Evolutionary conservation across 1,140 invertebrate genomes (phyloP), one percentile per base, ranked within the genome.

Genomic region (Atta texana): DNA sequence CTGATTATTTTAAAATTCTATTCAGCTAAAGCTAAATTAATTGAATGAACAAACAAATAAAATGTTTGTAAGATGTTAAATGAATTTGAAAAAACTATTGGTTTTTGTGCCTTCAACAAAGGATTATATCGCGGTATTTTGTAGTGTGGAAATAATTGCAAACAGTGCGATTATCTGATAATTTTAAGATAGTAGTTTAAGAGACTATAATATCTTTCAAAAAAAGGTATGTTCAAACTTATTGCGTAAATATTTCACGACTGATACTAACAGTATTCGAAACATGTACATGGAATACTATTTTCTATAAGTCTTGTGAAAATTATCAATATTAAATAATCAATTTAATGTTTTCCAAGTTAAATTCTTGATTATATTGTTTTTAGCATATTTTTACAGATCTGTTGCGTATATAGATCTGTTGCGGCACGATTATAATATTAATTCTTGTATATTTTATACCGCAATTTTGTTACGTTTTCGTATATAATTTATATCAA

Each of bases 401-500:
- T n/a, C n/a, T n/a, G n/a, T n/a, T n/a, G n/a, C n/a, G 24, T 71
- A 14, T 44, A 64, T 51, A 81, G 24, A 28, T 71, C 24, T 69
- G 31, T 71, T 81, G 6, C 5, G 24, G 7, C 21, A 81, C 2
- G 16, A 21, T 71, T 14, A 49, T 69, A 81, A 81, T n/a, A 69
- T 69, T 69, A 81, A n/a, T 16, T 68, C 3, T 64, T 81, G 21
- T 81, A 81, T 10, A 81, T 71, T 81, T 81, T 71, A 81, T 71
- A 57, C 18, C 39, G 6, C 21, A 57, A 44, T 57, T 55, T 81
- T 51, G 78, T 81, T 81, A 81, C 16, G 44, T 81, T 81, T 81
- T 81, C 53, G 66, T 71, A 81, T 81, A 81, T 81, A 81, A 81
- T 81, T 81, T 81, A 81, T 81, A 81, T 24, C 18, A 78, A 2